These are phyloP conservation scores for Cremastobaeus sp. DNA, from an alignment of 2,888 invertebrate genomes.

Conservation along the genomic window DNA sequence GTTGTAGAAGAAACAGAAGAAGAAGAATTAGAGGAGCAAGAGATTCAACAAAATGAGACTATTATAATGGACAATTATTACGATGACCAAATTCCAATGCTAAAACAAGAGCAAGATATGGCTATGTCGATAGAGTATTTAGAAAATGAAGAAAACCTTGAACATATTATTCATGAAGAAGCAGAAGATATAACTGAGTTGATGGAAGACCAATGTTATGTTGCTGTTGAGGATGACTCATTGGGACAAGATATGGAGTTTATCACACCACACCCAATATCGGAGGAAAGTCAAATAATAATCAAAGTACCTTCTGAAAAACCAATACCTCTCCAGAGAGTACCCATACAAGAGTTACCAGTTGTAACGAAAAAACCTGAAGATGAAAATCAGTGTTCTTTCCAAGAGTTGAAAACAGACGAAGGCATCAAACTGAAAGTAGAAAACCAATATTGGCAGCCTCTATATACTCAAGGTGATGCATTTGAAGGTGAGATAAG, in stretches of 20 bases:
- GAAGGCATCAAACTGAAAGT: slow-evolving; percentile 47
- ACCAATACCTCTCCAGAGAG: slow-evolving; percentile 21
- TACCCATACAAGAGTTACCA: slow-evolving; percentile 40
- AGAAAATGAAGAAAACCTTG: slow-evolving; percentile 23
- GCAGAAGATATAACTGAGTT: slow-evolving; percentile 32
- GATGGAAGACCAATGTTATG: slow-evolving; percentile 42
- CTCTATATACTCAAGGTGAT: slow-evolving; percentile 46
- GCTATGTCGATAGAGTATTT: slow-evolving; percentile 48
- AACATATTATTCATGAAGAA: slow-evolving; percentile 35
- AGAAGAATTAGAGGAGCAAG: not conserved
- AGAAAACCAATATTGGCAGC: slow-evolving; percentile 54
- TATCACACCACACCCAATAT: slow-evolving; percentile 14
- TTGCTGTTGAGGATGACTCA: slow-evolving; percentile 13
- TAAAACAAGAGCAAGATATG: slow-evolving; percentile 38
- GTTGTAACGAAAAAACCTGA: slow-evolving; percentile 38
- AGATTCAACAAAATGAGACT: slow-evolving; percentile 8
- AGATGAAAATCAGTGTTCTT: slow-evolving; percentile 42
- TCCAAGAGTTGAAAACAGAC: slow-evolving; percentile 38
- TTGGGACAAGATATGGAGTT: slow-evolving; percentile 17
- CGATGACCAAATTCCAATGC: slow-evolving; percentile 25
- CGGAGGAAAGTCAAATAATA: slow-evolving; percentile 24
- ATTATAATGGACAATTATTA: slow-evolving; percentile 22
- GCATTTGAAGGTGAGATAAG: slow-evolving; percentile 51
- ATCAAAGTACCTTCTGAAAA: slow-evolving; percentile 25
- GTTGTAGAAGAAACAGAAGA: slow-evolving; percentile 7